A percentile compares a stretch with the other conserved stretches of the same genome.
phyloP scores from a whole-genome alignment of 2,113 vertebrate genomes.

The Pluvialis apricaria region DNA sequence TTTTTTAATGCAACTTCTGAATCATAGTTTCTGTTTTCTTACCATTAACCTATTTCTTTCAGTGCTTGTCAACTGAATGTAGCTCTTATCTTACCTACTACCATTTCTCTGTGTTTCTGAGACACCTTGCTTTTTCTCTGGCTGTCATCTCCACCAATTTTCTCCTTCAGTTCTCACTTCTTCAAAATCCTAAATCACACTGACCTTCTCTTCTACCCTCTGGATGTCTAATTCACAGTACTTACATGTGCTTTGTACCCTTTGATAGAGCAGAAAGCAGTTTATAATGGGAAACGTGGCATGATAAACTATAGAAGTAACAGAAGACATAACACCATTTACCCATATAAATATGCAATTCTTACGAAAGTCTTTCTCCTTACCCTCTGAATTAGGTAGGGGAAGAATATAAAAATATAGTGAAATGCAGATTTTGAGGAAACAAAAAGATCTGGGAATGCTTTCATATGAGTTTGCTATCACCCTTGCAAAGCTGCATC shows the following conservation, averaged over 20 bases:
- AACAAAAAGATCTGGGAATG: not conserved
- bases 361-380: not conserved
- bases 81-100: not conserved
- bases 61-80: not conserved
- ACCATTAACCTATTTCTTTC: not conserved
- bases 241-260: not conserved
- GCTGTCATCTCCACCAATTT: not conserved
- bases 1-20: not conserved
- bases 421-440: not conserved
- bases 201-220: not conserved
- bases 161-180: not conserved
- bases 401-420: not conserved
- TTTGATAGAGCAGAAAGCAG: not conserved
- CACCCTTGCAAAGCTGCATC: not conserved
- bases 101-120: not conserved
- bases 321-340: not conserved
- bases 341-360: not conserved
- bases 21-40: not conserved
- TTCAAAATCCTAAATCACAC: not conserved
- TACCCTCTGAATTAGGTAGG: not conserved
- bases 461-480: not conserved
- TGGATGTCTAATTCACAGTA: not conserved
- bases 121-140: not conserved
- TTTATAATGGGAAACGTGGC: not conserved
- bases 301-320: not conserved